Base-by-base conservation (phyloP, 2,888 invertebrate genomes). In the Teleiodes luculella region DNA sequence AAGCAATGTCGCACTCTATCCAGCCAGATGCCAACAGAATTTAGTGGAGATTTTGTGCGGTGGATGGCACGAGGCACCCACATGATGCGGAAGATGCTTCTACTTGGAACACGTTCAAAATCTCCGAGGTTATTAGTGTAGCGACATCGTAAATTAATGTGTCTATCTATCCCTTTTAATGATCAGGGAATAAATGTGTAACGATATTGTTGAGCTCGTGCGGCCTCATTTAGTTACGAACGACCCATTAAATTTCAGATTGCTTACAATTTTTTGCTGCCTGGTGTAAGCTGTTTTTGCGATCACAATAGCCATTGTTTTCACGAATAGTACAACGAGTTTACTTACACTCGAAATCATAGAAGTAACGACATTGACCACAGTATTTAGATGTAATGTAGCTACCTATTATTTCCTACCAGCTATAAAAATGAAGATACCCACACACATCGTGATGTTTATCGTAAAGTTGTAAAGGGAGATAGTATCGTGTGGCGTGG, bases 81-180 rank as follows among this genome's bases (percentile, higher is more conserved):
- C 67, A 70, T 62, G 68, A 76, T 68, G 74, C 80, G 82, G 84
- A 83, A 84, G 80, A 76, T 53, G 65, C 68, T 67, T 78, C 78
- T 75, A 78, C 73, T 85, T 85, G 84, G 84, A 86, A 56, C 73
- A 59, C 58, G 78, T 82, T 86, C 84, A 85, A 85, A 68, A 81
- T 73, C 75, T 77, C 66, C 71, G 74, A 74, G 76, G 76, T 78
- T 79, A 75, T 81, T 79, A 73, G 69, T 72, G 68, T 62, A 68
- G 71, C 65, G 67, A 75, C 72, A 69, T 72, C 72, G 67, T 73
- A 72, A 69, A 76, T 73, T 74, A 74, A 76, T 76, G 74, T 70
- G 71, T 73, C 68, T 65, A 61, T 64, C 62, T 60, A 45, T 68
- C 63, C 56, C 63, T 62, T 67, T 64, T 63, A 66, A 67, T 65